These are phyloP conservation scores for Dioctria linearis DNA, from an alignment of 2,888 invertebrate species.

Conservation along the genomic window DNA sequence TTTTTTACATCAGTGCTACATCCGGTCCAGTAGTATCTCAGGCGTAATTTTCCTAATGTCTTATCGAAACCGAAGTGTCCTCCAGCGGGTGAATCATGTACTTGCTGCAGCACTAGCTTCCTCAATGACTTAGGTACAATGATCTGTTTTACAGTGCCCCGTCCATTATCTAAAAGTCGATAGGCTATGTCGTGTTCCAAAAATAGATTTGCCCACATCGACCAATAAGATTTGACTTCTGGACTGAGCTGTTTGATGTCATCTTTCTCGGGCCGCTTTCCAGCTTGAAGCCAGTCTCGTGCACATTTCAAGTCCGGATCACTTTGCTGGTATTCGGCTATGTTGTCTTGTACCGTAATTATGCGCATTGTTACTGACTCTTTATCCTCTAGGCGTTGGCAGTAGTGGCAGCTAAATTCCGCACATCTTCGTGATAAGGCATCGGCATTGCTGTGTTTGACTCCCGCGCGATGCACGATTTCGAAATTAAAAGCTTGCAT, in stretches of 20 bases:
- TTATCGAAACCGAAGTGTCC: not conserved
- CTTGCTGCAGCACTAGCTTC: not conserved
- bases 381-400: too few species aligned
- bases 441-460: too few species aligned
- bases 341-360: too few species aligned
- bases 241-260: conserved; percentile 54
- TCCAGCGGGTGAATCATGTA: not conserved
- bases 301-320: too few species aligned
- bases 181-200: not conserved
- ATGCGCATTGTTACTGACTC: too few species aligned
- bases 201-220: not conserved
- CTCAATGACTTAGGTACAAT: not conserved
- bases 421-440: too few species aligned
- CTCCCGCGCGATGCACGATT: too few species aligned
- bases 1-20: not conserved
- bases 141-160: not conserved
- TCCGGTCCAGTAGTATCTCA: too few species aligned
- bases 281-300: not conserved
- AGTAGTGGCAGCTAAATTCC: too few species aligned
- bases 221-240: not conserved
- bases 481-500: too few species aligned
- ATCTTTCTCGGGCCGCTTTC: not conserved
- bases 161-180: not conserved
- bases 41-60: too few species aligned
- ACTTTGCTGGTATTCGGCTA: too few species aligned